Base-by-base conservation (phyloP, 2,797 vertebrate genomes). In the Phylloscopus collybita region DNA sequence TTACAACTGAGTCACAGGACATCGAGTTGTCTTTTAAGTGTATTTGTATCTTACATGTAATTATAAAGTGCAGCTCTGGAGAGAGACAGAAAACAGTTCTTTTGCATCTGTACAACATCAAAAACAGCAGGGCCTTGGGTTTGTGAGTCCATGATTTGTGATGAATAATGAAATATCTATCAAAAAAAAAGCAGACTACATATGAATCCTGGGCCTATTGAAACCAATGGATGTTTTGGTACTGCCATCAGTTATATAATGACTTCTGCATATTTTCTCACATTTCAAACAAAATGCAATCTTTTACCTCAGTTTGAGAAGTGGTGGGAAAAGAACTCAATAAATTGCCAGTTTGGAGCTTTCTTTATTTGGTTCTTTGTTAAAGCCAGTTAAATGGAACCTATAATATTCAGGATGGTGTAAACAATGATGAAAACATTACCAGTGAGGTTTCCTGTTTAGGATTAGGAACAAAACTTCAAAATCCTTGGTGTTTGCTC, bases 91-190 rank as follows among this genome's bases (percentile, higher is more conserved):
- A 56, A 75, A 67, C 23, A 74, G 38, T 42, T 36, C 18, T 88
- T 78, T 78, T 36, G 16, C n/a, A 61, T 65, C 65, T 38, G 19
- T 56, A 26, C 42, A 67, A 5, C 12, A 32, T 5, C 2, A 13
- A 82, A 71, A 73, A 2, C 32, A 84, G 51, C 8, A 73, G 20
- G 29, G 22, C 3, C 6, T 56, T 0, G 0, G 27, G 14, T 64
- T 60, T 67, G 9, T 34, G 34, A 69, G 32, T 22, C 32, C 5
- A 3, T 36, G 20, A 32, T 64, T 95, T 80, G 5, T 11, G 15
- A 71, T 19, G 13, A 56, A 56, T 45, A 57, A 70, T 45, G 29
- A 73, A 90, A 74, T 14, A 36, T 7, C 26, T 62, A 32, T 21
- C 16, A 82, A 67, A 6, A 5, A 5, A 73, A 82, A 80, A 73